Evolutionary conservation across 2,113 vertebrate species (phyloP), one percentile per base, ranked within the genome.

Genomic region (Hystrix cristata): DNA sequence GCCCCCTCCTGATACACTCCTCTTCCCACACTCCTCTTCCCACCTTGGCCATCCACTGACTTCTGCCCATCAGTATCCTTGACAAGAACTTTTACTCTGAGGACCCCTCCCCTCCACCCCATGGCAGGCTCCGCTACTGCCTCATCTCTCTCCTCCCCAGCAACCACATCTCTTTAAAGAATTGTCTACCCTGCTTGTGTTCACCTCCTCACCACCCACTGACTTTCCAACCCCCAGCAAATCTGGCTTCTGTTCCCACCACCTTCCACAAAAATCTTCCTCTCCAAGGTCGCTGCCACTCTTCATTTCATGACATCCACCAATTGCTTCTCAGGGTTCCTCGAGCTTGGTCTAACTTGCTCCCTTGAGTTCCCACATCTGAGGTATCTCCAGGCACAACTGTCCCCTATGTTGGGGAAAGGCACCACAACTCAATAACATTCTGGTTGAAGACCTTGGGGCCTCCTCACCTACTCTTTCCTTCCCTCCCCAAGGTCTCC

Each of bases 191-290:
- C 59, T 53, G 38, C 71, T 71, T 23, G 13, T 14, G 48, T 57
- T 74, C 82, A 79, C 85, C 94, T 92, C 71, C 60, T 93, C 55
- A 38, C 59, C 72, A 84, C 89, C 87, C 90, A 85, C 79, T 69
- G 91, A 57, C 95, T 95, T 59, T 51, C 43, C 89, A 79, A 7
- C 86, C 82, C 83, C 80, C 87, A 91, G 91, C 72, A 93, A 91
- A 97, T 65, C 76, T 89, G 93, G 86, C 72, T 94, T 95, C 71
- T 95, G 53, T 46, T 72, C 64, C 25, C 55, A 88, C 14, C 11
- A 46, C 21, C 62, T 16, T 62, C 60, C 53, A 80, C 51, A 15
- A 27, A 89, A 83, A 29, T 29, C 69, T 34, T 38, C 59, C n/a
- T 87, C 74, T 85, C 29, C 65, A 62, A 65, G 62, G 62, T 86